Evolutionary conservation across 1,140 invertebrate species (phyloP).

Genomic region (Spodoptera litura): DNA sequence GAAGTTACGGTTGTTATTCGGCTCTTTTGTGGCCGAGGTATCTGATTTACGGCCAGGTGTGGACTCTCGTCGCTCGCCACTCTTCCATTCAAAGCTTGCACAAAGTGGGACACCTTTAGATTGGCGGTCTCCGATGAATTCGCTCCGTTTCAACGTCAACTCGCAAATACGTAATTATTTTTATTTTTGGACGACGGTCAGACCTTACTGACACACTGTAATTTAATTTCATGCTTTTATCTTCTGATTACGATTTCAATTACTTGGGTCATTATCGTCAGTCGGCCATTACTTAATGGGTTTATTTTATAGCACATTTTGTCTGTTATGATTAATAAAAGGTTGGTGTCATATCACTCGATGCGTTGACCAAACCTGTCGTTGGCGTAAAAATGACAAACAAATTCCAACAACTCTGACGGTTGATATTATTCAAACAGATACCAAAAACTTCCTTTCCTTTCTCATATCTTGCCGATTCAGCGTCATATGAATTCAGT

Average conservation of each 20-base stretch:
- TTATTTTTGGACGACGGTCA: slow-evolving; percentile 26
- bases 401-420: slow-evolving; percentile 57
- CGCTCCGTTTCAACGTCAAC: slow-evolving; percentile 59
- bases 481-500: slow-evolving; percentile 60
- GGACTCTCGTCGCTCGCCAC: slow-evolving; percentile 65
- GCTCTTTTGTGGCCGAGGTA: slow-evolving; percentile 53
- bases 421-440: slow-evolving; percentile 70
- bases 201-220: slow-evolving; percentile 13
- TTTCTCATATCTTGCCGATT: slow-evolving; percentile 53
- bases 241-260: slow-evolving; percentile 9
- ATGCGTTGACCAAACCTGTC: slow-evolving; percentile 3
- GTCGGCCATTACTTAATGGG: background rate
- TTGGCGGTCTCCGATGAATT: slow-evolving; percentile 62
- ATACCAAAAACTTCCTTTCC: slow-evolving; percentile 70
- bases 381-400: slow-evolving; percentile 52
- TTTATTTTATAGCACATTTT: slow-evolving; percentile 8
- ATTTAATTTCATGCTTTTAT: slow-evolving; percentile 43
- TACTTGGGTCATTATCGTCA: background rate
- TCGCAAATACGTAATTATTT: slow-evolving; percentile 51
- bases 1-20: slow-evolving; percentile 62
- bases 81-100: slow-evolving; percentile 73
- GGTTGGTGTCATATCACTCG: slow-evolving; percentile 20
- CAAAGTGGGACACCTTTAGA: slow-evolving; percentile 74
- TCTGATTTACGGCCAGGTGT: slow-evolving; percentile 79
- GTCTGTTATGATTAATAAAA: background rate